These are phyloP conservation scores for Cavia porcellus DNA, from an alignment of 2,113 vertebrate species.

Conservation along the genomic window DNA sequence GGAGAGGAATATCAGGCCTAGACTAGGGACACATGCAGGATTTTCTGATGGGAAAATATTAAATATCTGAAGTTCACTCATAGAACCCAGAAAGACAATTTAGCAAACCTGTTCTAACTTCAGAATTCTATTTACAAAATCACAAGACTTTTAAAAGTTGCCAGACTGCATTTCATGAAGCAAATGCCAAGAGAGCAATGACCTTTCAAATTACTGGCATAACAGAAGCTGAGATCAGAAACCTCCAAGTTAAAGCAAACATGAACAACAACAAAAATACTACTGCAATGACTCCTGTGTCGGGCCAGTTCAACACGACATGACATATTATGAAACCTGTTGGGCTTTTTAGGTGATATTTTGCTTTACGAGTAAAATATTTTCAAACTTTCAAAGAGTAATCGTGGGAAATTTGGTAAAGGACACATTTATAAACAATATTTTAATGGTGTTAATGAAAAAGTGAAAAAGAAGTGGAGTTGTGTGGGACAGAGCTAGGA, in stretches of 20 bases:
- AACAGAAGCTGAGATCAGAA: conserved; percentile 66
- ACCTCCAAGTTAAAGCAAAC: conserved; percentile 71
- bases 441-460: not conserved
- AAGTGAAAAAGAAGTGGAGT: not conserved
- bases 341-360: conserved; percentile 47
- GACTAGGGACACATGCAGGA: not conserved
- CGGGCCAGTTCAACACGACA: conserved; percentile 69
- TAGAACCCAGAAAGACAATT: conserved; percentile 2
- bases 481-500: accelerated
- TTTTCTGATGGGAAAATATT: conserved; percentile 21
- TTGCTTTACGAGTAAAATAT: not conserved
- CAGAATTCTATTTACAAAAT: conserved; percentile 72
- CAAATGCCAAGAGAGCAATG: conserved; percentile 76
- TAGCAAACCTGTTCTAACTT: conserved; percentile 55
- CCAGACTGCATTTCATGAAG: conserved; percentile 63
- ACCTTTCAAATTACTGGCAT: conserved; percentile 76
- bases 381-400: conserved; percentile 13
- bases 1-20: not conserved
- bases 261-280: conserved; percentile 53
- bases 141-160: conserved; percentile 76
- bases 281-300: conserved; percentile 56
- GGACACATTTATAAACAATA: not conserved
- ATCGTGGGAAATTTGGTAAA: not conserved
- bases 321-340: conserved; percentile 46
- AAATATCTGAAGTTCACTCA: not conserved